Base-by-base conservation (phyloP, 2,888 invertebrate genomes). In the Synanthedon tipuliformis region DNA sequence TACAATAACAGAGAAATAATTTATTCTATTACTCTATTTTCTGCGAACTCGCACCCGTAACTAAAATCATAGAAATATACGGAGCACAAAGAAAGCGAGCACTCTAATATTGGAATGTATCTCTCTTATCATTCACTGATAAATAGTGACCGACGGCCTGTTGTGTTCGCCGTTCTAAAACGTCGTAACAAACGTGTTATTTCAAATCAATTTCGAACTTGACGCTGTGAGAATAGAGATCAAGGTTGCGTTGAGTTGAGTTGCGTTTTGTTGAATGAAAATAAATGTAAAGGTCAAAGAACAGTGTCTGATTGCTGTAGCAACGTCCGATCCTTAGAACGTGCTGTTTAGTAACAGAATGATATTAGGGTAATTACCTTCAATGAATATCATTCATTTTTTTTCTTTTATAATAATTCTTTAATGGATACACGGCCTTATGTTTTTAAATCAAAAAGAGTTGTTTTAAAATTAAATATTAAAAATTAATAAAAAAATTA, bases 101-200 rank as follows among this genome's bases (percentile, higher is more conserved):
- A 65, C 66, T 66, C 72, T 76, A 79, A 79, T 82, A 82, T 76
- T 81, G 81, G 77, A 79, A 81, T 78, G 78, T 77, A 75, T 77
- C 71, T 69, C 69, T 55, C 71, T 83, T 85, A 85, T 86, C 85
- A 69, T 58, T 61, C 53, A 40, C 59, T 66, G 85, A 86, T 86
- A 86, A 52, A 68, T 64, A 65, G 62, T 75, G 82, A 73, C 80
- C 80, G 73, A 69, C 66, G 75, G 68, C 70, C 69, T 61, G 64
- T 61, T 57, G 53, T 56, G 57, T 57, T 48, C 53, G 10, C 59
- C 51, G 12, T 5, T 13, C 48, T 55, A 63, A 52, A 73, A 73
- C 60, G 62, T 56, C 64, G 41, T 64, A 80, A 65, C 61, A 60
- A 56, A 57, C 50, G 8, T 34, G 34, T 15, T 34, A 15, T 34